Conservation (phyloP, 2,797 vertebrate species). For the Hemibagrus guttatus region DNA sequence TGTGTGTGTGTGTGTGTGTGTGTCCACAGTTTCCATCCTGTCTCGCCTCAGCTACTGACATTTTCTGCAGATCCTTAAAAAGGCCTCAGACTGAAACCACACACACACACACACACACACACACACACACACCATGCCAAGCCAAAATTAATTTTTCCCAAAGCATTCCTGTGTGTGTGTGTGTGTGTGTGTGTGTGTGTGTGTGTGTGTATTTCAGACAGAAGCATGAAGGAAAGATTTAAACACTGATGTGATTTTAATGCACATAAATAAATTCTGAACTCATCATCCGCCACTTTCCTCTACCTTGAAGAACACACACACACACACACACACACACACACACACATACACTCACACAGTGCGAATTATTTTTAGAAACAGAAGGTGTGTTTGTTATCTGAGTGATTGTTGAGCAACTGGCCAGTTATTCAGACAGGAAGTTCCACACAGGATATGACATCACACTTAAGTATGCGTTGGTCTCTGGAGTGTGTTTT, state of each 20-base stretch:
- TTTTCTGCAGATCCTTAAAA: slow-evolving; percentile 39
- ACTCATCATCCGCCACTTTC: not conserved
- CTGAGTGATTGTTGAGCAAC: not conserved
- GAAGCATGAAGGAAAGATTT: not conserved
- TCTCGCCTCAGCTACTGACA: slow-evolving; percentile 36
- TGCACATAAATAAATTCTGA: not conserved
- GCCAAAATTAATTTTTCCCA: not conserved
- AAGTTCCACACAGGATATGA: slow-evolving; percentile 23
- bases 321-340: not conserved
- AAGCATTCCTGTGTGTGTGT: not conserved
- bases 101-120: slow-evolving; percentile 16
- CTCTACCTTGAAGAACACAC: not conserved
- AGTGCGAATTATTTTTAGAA: not conserved
- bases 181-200: not conserved
- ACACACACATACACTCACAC: not conserved
- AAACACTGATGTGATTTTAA: not conserved
- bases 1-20: slow-evolving; percentile 3
- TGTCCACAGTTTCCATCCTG: slow-evolving; percentile 39
- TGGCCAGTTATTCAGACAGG: slow-evolving; percentile 29
- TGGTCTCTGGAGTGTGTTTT: not conserved
- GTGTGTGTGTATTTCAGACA: not conserved
- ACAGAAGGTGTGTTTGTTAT: not conserved
- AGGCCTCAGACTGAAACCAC: slow-evolving; percentile 43
- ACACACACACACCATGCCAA: too few species aligned
- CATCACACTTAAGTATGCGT: not conserved